These are phyloP conservation scores for Saxicola maurus DNA, from an alignment of 2,797 vertebrate species.

Conservation along the genomic window DNA sequence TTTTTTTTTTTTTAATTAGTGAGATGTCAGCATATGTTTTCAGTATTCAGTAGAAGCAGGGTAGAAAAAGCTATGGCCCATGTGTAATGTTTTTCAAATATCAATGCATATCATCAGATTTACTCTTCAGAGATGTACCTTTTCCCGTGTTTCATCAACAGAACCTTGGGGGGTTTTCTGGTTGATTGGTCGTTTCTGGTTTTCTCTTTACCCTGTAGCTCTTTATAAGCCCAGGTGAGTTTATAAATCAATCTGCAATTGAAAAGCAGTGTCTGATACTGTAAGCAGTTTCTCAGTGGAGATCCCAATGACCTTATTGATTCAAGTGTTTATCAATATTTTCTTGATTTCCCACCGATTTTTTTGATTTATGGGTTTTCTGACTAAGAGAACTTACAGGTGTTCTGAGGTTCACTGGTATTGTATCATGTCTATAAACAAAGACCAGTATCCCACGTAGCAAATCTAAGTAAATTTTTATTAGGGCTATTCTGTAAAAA, in stretches of 20 bases:
- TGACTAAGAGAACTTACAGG: background rate
- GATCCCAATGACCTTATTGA: background rate
- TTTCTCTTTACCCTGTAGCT: background rate
- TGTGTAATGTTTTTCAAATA: background rate
- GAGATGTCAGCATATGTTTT: background rate
- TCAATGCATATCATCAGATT: background rate
- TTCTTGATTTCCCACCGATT: background rate
- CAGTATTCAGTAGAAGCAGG: background rate
- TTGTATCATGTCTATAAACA: background rate
- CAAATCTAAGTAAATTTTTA: background rate
- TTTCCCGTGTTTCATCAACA: background rate
- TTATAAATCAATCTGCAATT: background rate
- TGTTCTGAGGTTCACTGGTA: background rate
- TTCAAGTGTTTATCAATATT: background rate
- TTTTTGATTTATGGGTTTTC: background rate
- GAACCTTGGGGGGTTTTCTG: fast-evolving
- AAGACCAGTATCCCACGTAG: background rate
- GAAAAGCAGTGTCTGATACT: background rate
- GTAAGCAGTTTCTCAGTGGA: background rate
- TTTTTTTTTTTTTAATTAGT: background rate
- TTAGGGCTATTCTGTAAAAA: background rate
- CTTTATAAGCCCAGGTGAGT: background rate
- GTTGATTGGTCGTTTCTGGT: fast-evolving
- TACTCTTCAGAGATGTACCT: background rate
- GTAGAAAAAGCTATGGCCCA: background rate